These are phyloP conservation scores for Romanogobio albipinnatus DNA, from an alignment of 2,113 vertebrate species.

Conservation along the genomic window DNA sequence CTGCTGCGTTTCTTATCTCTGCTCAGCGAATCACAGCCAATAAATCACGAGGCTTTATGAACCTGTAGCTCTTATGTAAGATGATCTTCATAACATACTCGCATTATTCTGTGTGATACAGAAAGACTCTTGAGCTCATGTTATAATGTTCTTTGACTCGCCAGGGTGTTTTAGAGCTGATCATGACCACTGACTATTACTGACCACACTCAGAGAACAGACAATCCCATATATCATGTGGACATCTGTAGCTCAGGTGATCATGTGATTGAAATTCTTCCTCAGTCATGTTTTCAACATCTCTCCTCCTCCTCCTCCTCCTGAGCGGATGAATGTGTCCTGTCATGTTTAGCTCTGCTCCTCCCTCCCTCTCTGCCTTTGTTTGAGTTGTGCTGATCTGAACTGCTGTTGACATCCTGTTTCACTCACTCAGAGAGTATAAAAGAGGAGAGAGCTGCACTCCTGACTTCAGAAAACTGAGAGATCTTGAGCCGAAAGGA, in stretches of 20 bases:
- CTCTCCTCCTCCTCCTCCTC: not conserved
- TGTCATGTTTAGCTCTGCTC: conserved; percentile 65
- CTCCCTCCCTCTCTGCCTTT: conserved; percentile 45
- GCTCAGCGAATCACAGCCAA: conserved; percentile 13
- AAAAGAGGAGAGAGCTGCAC: conserved; percentile 48
- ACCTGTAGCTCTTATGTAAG: not conserved
- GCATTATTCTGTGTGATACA: too few relatives aligned
- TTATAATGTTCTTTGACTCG: not conserved
- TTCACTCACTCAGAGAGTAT: conserved; percentile 56
- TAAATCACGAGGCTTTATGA: not conserved
- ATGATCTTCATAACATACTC: not conserved
- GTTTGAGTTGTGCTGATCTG: not conserved
- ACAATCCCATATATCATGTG: not conserved
- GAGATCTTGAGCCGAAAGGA: not conserved
- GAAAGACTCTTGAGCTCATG: not conserved
- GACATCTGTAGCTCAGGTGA: not conserved
- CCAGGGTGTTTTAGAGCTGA: not conserved
- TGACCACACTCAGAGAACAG: not conserved
- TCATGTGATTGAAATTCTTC: not conserved
- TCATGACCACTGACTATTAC: not conserved
- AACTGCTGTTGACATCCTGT: not conserved
- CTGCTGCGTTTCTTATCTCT: not conserved
- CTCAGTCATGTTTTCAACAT: conserved; percentile 56
- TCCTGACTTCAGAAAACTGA: not conserved
- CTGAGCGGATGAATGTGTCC: conserved; percentile 47